These are phyloP conservation scores for Microcebus murinus DNA, from an alignment of 2,113 vertebrate species.

Conservation along the genomic window DNA sequence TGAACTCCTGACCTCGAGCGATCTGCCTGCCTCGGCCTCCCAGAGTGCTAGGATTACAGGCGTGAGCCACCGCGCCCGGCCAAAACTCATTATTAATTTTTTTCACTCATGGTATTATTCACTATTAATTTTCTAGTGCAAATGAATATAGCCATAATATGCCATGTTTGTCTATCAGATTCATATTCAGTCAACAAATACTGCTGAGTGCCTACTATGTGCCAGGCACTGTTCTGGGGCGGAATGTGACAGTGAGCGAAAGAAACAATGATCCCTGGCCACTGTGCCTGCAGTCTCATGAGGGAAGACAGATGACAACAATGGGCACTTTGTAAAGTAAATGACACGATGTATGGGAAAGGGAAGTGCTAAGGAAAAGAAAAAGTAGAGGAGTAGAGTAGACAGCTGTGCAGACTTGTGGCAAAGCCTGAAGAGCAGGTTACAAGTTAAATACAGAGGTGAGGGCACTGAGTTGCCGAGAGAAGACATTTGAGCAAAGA, in stretches of 20 bases:
- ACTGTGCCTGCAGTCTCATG: rapidly evolving
- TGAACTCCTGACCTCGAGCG: no score
- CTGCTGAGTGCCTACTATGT: background rate
- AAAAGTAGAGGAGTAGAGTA: background rate
- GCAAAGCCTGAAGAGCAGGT: rapidly evolving
- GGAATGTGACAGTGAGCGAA: background rate
- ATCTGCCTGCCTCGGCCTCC: no score
- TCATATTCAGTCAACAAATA: background rate
- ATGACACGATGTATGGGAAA: rapidly evolving
- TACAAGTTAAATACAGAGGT: background rate
- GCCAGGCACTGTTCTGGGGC: background rate
- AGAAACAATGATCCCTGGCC: background rate
- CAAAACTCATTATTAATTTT: background rate
- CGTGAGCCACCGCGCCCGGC: no score
- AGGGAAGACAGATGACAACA: background rate
- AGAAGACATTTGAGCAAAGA: background rate
- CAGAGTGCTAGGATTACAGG: no score
- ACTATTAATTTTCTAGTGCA: background rate
- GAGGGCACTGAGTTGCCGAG: background rate
- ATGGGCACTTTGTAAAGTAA: background rate
- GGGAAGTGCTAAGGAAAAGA: background rate
- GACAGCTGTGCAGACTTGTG: background rate
- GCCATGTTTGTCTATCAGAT: background rate
- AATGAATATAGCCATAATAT: background rate
- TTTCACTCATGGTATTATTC: background rate